Base-by-base conservation (phyloP, 1,140 invertebrate genomes). In the Drosophila auraria region DNA sequence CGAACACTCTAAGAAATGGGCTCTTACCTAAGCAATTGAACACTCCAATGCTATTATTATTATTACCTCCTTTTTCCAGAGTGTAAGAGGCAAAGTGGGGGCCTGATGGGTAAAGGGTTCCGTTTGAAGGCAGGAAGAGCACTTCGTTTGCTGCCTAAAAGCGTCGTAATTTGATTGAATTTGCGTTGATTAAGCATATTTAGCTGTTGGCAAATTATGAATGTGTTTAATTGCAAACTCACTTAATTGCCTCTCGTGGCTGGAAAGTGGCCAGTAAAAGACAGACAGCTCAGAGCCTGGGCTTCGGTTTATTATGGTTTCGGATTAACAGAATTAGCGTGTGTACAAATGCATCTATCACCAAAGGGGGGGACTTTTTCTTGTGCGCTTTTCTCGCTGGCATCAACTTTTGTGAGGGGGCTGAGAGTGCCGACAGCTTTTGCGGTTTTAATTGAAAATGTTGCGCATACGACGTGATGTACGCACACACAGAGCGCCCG, bases 161-260 rank as follows among this genome's bases (percentile, higher is more conserved):
- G 77, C 80, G 84, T 72, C 60, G 73, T 87, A 87, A 87, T 89
- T 87, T 83, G 78, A 87, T 87, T 87, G 84, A 87, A 78, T 87
- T 87, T 89, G 73, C 81, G 84, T 89, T 87, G 84, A 87, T 87
- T 89, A 87, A 89, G 78, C 78, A 73, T 87, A 87, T 87, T 87
- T 87, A 81, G 84, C 81, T 83, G 59, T 83, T 64, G 73, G 84
- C 78, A 87, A 81, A 83, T 89, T 87, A 87, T 89, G 84, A 78
- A 83, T 87, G 84, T 78, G 78, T 89, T 77, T 89, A 87, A 87
- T 87, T 89, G 83, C 69, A 76, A 87, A 81, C 72, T 75, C 73
- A 72, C 80, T 89, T 83, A 87, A 89, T 87, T 87, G 84, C 80
- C 73, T 83, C 75, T 83, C 71, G 60, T 63, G 54, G 71, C 56